Conservation (phyloP, 2,797 vertebrate genomes). For the Anableps anableps region DNA sequence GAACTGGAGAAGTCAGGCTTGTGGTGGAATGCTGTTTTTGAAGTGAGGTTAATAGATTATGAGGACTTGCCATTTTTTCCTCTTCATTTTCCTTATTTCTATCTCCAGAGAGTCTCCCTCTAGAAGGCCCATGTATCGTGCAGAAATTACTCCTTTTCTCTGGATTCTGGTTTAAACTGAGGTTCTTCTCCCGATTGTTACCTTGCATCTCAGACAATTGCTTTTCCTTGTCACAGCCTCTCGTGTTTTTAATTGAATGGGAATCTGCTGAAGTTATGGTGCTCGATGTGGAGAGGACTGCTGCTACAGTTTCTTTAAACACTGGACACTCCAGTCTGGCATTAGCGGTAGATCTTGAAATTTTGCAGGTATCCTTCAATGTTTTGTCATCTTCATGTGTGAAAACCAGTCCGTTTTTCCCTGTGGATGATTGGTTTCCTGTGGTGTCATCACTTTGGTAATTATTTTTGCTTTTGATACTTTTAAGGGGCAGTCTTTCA, state of each 20-base stretch:
- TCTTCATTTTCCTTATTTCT: constrained; percentile 2
- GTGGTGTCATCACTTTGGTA: constrained; percentile 4
- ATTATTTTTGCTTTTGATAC: constrained; percentile 10
- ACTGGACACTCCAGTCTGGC: not conserved
- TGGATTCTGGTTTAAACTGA: constrained; percentile 6
- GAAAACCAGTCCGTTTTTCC: not conserved
- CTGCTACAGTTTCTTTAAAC: constrained; percentile 50
- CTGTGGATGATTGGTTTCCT: constrained; percentile 6
- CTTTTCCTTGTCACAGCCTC: constrained; percentile 3
- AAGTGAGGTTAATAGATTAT: not conserved
- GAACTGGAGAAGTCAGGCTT: constrained; percentile 22
- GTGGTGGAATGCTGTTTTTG: constrained; percentile 25
- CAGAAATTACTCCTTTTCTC: not conserved
- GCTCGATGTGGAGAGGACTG: constrained; percentile 31
- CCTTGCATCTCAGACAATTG: constrained; percentile 3
- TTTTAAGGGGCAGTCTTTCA: constrained; percentile 20
- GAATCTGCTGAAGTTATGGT: constrained; percentile 42
- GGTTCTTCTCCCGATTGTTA: constrained; percentile 14
- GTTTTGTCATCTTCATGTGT: constrained; percentile 7
- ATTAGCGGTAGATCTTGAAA: not conserved
- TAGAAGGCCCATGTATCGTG: not conserved
- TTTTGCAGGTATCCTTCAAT: not conserved
- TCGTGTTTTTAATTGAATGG: constrained; percentile 2
- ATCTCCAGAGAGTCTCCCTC: constrained; percentile 3
- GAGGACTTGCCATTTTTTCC: not conserved